Evolutionary conservation across 2,113 vertebrate genomes (phyloP).

Genomic region (Laticauda laticaudata): DNA sequence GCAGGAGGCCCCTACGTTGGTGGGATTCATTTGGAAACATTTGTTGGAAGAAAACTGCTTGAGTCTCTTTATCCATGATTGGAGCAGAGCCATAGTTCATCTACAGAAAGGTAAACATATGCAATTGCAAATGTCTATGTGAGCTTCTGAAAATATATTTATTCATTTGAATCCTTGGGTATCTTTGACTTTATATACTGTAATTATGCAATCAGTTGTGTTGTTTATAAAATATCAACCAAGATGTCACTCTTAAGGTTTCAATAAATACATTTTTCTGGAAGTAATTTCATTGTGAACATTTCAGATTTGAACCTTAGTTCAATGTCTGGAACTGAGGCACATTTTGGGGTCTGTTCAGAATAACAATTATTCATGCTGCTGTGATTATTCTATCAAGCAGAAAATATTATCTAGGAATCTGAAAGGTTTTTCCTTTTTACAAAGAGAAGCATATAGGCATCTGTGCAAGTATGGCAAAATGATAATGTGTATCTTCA

Average conservation of each 20-base stretch:
- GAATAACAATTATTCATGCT: not conserved
- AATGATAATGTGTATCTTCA: not conserved
- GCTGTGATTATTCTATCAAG: accelerated
- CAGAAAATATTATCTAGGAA: not conserved
- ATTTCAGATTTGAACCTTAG: no score
- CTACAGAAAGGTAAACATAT: not conserved
- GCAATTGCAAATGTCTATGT: no score
- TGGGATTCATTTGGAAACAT: not conserved
- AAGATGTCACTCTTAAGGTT: no score
- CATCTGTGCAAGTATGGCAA: not conserved
- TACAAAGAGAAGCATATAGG: not conserved
- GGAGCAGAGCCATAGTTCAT: not conserved
- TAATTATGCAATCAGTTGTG: no score
- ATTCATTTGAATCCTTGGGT: no score
- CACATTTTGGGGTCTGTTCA: not conserved
- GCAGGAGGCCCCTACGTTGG: not conserved
- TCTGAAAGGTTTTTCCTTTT: not conserved
- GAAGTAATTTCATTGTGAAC: no score
- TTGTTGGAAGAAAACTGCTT: not conserved
- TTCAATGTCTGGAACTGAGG: no score
- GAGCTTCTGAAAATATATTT: no score
- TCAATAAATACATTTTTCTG: no score
- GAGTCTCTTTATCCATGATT: not conserved
- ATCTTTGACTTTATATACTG: no score
- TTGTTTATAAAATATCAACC: no score